Evolutionary conservation across 2,113 vertebrate species (phyloP).

Genomic region (Gnathonemus echidnorhynchus): DNA sequence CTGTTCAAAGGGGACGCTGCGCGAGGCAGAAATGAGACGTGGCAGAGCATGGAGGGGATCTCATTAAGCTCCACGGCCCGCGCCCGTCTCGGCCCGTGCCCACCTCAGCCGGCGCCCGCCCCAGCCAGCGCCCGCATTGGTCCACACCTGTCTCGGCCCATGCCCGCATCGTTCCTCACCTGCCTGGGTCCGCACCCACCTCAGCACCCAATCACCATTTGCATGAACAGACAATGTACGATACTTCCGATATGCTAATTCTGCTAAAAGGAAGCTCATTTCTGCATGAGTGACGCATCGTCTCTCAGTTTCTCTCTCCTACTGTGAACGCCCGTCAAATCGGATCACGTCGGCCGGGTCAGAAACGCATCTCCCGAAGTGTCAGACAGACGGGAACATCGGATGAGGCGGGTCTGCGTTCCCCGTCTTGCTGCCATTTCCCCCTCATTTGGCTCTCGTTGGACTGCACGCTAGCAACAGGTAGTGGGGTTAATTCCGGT

Average conservation of each 20-base stretch:
- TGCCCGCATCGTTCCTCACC: background rate
- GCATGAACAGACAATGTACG: background rate
- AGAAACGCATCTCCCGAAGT: background rate
- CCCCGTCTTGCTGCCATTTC: background rate
- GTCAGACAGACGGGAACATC: background rate
- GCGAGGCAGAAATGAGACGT: constrained; percentile 86
- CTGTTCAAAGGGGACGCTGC: constrained; percentile 91
- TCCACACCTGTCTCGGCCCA: rapidly evolving
- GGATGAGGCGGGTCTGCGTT: background rate
- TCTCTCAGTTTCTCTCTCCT: constrained; percentile 73
- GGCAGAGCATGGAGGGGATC: constrained; percentile 81
- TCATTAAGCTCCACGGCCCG: constrained; percentile 84
- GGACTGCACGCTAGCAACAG: background rate
- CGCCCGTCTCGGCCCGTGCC: constrained; percentile 61
- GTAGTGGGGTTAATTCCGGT: background rate
- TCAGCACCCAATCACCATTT: background rate
- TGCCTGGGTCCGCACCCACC: background rate
- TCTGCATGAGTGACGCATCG: background rate
- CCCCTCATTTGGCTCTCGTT: background rate
- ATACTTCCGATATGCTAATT: background rate
- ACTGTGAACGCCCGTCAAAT: constrained; percentile 37
- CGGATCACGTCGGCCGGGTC: background rate
- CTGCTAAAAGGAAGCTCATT: background rate
- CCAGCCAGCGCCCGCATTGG: too few relatives aligned
- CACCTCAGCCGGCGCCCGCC: constrained; percentile 62